A percentile compares a stretch with the other conserved stretches of the same genome.
phyloP scores from a whole-genome alignment of 1,140 invertebrate species.

The Drosophila littoralis region DNA sequence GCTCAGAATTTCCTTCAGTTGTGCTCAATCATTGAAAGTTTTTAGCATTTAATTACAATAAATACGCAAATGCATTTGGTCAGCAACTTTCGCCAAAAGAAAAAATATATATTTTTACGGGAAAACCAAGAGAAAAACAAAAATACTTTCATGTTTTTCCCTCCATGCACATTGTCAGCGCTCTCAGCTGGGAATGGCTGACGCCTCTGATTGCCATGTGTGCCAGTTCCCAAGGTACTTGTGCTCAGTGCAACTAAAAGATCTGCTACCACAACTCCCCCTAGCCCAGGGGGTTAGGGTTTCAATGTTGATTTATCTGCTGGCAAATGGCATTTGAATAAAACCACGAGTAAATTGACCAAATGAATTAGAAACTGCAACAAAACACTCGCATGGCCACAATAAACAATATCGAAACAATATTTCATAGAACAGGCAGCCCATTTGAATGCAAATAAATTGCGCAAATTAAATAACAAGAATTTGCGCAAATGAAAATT shows the following conservation, averaged over 20 bases:
- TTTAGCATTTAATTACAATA: slow-evolving; percentile 2
- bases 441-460: slow-evolving; percentile 33
- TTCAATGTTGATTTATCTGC: slow-evolving; percentile 29
- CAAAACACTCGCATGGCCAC: background rate
- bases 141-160: slow-evolving; percentile 7
- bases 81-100: slow-evolving; percentile 33
- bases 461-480: slow-evolving; percentile 29
- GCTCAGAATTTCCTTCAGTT: background rate
- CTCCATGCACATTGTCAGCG: slow-evolving; percentile 27
- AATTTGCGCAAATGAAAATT: slow-evolving; percentile 40
- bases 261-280: background rate
- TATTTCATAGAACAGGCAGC: slow-evolving; percentile 2
- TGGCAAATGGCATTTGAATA: slow-evolving; percentile 23
- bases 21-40: slow-evolving; percentile 2
- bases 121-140: slow-evolving; percentile 2
- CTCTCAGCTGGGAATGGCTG: slow-evolving; percentile 36
- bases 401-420: slow-evolving; percentile 14
- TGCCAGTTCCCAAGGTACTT: slow-evolving; percentile 48
- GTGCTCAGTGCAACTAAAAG: slow-evolving; percentile 6
- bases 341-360: slow-evolving; percentile 22
- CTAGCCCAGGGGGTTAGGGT: background rate
- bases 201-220: slow-evolving; percentile 48
- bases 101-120: background rate
- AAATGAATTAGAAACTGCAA: slow-evolving; percentile 34
- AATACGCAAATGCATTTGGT: slow-evolving; percentile 22